Conservation (phyloP, 2,888 invertebrate genomes). For the Hirtodrosophila cameraria region DNA sequence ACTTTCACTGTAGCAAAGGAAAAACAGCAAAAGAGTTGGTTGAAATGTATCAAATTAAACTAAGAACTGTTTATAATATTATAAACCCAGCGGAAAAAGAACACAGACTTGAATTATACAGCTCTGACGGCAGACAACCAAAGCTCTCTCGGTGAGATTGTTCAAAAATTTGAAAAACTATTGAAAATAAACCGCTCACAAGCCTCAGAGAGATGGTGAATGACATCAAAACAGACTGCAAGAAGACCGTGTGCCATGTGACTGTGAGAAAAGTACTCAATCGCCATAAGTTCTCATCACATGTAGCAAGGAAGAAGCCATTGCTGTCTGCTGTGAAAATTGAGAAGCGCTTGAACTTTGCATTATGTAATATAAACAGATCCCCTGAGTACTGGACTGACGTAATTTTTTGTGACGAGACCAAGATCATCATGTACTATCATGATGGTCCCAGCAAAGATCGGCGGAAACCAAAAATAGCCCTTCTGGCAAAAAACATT, state of each 20-base stretch:
- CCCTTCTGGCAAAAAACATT: no score
- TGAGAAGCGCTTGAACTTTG: not conserved
- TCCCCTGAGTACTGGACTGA: conserved; percentile 1
- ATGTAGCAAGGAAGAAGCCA: conserved; percentile 2
- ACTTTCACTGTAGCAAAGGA: not conserved
- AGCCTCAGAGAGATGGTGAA: not conserved
- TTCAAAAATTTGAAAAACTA: conserved; percentile 6
- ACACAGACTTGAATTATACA: not conserved
- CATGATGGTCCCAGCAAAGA: conserved; percentile 14
- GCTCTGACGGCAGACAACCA: not conserved
- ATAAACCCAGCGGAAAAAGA: not conserved
- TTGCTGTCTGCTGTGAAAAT: not conserved
- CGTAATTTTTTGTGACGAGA: conserved; percentile 21
- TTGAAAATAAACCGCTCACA: not conserved
- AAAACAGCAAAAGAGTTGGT: not conserved
- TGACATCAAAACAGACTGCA: not conserved
- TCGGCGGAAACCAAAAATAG: conserved; percentile 29
- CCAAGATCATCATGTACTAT: conserved; percentile 9
- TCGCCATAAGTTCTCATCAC: not conserved
- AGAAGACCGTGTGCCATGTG: not conserved
- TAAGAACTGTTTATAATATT: not conserved
- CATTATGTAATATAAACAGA: not conserved
- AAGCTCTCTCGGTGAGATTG: not conserved
- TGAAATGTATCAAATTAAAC: not conserved
- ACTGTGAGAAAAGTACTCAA: conserved; percentile 8